Evolutionary conservation across 2,888 invertebrate species (phyloP).

Genomic region (Temnothorax ravouxi): DNA sequence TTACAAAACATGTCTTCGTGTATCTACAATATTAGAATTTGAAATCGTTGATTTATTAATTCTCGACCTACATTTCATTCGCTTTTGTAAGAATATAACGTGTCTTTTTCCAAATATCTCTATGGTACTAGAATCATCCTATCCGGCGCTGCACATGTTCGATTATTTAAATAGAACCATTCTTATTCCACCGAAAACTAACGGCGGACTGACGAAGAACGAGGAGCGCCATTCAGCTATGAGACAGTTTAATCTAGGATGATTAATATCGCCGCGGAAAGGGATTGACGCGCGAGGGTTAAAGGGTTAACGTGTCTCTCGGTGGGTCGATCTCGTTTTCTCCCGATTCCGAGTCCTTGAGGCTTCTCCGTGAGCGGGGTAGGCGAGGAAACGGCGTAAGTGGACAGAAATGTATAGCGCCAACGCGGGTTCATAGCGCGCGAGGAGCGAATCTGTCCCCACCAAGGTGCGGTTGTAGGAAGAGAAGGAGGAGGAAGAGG

Average conservation of each 20-base stretch:
- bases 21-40: not conserved
- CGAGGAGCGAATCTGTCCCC: slow-evolving; percentile 81
- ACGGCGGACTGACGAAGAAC: slow-evolving; percentile 6
- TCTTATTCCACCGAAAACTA: not conserved
- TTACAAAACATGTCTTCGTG: not conserved
- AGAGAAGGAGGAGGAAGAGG: slow-evolving; percentile 56
- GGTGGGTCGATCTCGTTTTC: slow-evolving; percentile 45
- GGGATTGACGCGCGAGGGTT: slow-evolving; percentile 67
- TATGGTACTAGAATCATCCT: not conserved
- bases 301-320: slow-evolving; percentile 73
- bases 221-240: not conserved
- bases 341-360: slow-evolving; percentile 62
- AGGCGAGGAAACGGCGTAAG: slow-evolving; percentile 72
- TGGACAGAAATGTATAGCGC: slow-evolving; percentile 78
- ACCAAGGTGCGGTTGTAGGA: slow-evolving; percentile 66
- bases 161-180: not conserved
- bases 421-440: slow-evolving; percentile 75
- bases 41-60: not conserved
- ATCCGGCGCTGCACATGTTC: not conserved
- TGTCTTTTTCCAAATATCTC: not conserved
- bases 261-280: slow-evolving; percentile 54
- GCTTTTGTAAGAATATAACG: not conserved
- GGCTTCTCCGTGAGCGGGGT: slow-evolving; percentile 48
- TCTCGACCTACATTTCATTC: not conserved
- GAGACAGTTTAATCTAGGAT: slow-evolving; percentile 58